Conservation (phyloP, 2,113 vertebrate genomes). For the Ariopsis seemanni region DNA sequence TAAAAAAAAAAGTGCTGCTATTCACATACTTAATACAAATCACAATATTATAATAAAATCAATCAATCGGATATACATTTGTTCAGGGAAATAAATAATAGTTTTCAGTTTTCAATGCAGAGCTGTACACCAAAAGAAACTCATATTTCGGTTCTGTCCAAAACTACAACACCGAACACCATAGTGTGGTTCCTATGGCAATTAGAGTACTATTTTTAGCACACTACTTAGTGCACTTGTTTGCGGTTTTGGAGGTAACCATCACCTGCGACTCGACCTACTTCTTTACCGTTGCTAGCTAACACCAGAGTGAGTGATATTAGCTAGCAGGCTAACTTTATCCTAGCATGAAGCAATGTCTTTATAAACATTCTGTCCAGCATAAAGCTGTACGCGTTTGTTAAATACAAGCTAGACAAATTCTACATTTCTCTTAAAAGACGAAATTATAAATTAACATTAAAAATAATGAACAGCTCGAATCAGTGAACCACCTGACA, state of each 20-base stretch:
- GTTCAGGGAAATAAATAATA: too few relatives aligned
- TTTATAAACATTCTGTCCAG: neutral
- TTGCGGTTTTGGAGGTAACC: constrained; percentile 3
- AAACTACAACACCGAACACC: neutral
- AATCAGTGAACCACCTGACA: too few relatives aligned
- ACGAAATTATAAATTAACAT: neutral
- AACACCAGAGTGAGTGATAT: neutral
- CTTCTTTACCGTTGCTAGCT: constrained; percentile 32
- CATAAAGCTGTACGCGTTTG: neutral
- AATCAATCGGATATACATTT: neutral
- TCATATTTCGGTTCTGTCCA: neutral
- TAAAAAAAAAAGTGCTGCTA: neutral
- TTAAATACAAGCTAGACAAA: too few relatives aligned
- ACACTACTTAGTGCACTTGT: neutral
- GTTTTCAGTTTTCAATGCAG: too few relatives aligned
- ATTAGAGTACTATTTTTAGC: too few relatives aligned
- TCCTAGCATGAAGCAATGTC: neutral
- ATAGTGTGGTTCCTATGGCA: neutral
- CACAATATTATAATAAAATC: neutral
- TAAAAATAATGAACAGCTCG: too few relatives aligned
- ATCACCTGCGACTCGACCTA: constrained; percentile 42
- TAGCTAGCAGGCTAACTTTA: neutral
- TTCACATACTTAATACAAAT: neutral
- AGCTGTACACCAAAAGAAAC: neutral
- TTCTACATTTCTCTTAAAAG: neutral